These are phyloP conservation scores for Basileuterus tristriatus DNA, from an alignment of 2,797 vertebrate species.

Conservation along the genomic window DNA sequence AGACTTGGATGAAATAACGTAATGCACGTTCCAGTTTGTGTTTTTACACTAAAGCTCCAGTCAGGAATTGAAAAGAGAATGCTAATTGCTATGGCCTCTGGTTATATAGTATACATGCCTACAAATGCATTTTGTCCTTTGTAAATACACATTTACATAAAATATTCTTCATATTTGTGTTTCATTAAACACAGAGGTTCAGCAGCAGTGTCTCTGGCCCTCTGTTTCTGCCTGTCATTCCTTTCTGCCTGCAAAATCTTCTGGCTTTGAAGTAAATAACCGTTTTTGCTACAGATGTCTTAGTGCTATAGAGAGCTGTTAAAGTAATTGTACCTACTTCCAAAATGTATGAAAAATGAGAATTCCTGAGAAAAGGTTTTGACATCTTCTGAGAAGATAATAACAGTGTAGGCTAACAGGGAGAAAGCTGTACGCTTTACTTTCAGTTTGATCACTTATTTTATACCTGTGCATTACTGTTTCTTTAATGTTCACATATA, in stretches of 20 bases:
- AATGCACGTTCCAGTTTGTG: background rate
- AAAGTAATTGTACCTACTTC: slow-evolving; percentile 67
- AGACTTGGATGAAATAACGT: background rate
- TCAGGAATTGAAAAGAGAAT: background rate
- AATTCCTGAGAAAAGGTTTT: slow-evolving; percentile 62
- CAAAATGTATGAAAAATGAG: slow-evolving; percentile 69
- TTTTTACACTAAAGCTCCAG: background rate
- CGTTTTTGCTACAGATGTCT: slow-evolving; percentile 53
- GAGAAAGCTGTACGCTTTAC: slow-evolving; percentile 44
- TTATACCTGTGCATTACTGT: slow-evolving; percentile 68
- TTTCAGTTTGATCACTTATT: slow-evolving; percentile 62
- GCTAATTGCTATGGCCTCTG: background rate
- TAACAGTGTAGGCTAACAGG: slow-evolving; percentile 62
- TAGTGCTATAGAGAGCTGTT: slow-evolving; percentile 53
- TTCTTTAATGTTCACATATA: slow-evolving; percentile 69
- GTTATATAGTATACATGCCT: background rate
- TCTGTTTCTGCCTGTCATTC: slow-evolving; percentile 11
- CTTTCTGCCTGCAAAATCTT: slow-evolving; percentile 46
- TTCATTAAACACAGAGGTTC: slow-evolving; percentile 54
- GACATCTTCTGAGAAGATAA: slow-evolving; percentile 65
- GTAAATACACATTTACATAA: slow-evolving; percentile 40
- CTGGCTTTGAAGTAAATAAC: slow-evolving; percentile 68
- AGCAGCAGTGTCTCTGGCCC: slow-evolving; percentile 33
- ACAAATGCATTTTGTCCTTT: slow-evolving; percentile 52
- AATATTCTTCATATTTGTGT: slow-evolving; percentile 37